A percentile compares a stretch with the other conserved stretches of the same genome.
Conservation (phyloP, 2,113 vertebrate species). For the Ptilonorhynchus violaceus region DNA sequence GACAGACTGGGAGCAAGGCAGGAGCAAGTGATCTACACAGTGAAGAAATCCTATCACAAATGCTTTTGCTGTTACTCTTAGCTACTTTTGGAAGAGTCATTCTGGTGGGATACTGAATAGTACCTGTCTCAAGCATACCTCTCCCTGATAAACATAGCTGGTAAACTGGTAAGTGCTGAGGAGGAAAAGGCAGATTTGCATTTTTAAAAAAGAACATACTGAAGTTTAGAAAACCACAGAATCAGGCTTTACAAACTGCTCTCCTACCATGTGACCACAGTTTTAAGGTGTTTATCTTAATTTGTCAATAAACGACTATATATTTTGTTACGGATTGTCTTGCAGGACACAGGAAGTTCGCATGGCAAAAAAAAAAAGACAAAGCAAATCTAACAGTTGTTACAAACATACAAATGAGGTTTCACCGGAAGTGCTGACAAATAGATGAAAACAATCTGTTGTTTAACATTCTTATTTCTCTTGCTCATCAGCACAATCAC, state of each 20-base stretch:
- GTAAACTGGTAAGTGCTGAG: not conserved
- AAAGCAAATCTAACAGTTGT: not conserved
- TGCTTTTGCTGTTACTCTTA: conserved; percentile 20
- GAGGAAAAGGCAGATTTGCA: not conserved
- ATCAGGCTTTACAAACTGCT: not conserved
- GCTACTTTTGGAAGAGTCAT: not conserved
- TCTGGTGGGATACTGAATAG: not conserved
- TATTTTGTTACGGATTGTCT: not conserved
- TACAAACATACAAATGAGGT: not conserved
- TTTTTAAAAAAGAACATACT: not conserved
- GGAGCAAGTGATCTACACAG: not conserved
- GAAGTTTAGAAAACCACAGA: not conserved
- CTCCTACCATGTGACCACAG: not conserved
- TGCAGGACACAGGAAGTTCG: not conserved
- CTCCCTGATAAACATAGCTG: not conserved
- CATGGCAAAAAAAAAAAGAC: not conserved
- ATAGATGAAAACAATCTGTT: not conserved
- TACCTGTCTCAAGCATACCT: not conserved
- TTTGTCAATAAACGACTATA: not conserved
- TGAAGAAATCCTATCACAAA: conserved; percentile 37
- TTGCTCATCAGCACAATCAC: not conserved
- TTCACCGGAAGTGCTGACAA: not conserved
- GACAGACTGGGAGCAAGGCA: not conserved
- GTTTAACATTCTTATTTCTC: not conserved
- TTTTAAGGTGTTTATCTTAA: not conserved